Percentiles rank a stretch among this genome's conserved stretches.
Conservation (phyloP, 2,113 vertebrate species). For the Sylvia atricapilla region DNA sequence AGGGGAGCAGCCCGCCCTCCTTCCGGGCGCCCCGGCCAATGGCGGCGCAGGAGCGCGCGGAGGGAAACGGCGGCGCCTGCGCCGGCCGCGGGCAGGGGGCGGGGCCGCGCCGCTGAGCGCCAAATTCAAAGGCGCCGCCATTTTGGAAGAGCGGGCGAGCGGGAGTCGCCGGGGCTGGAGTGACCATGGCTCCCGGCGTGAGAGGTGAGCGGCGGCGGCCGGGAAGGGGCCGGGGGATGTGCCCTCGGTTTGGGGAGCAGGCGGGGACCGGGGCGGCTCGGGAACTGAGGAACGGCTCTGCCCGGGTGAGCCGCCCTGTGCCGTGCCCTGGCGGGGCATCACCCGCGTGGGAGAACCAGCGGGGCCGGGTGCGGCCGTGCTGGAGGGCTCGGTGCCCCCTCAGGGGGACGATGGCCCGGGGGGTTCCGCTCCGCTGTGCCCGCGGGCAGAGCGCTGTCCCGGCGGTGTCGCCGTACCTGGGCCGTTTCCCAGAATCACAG, state of each 20-base stretch:
- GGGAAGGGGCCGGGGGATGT: background rate
- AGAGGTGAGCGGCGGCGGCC: background rate
- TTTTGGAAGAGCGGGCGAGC: background rate
- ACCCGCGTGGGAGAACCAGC: rapidly evolving
- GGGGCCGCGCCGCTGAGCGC: background rate
- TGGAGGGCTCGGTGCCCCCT: too few species aligned
- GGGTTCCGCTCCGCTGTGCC: background rate
- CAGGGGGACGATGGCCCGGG: rapidly evolving
- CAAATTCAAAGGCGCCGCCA: background rate
- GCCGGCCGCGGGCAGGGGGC: background rate
- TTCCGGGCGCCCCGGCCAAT: background rate
- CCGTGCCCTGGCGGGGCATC: background rate
- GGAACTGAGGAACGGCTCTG: background rate
- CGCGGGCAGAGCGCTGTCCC: background rate
- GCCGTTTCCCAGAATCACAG: background rate
- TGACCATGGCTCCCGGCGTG: background rate
- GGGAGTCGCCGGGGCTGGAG: rapidly evolving
- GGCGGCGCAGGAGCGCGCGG: background rate
- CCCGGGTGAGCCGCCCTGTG: rapidly evolving
- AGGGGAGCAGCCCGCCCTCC: rapidly evolving
- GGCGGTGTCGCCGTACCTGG: background rate
- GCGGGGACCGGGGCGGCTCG: rapidly evolving
- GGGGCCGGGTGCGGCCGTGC: background rate
- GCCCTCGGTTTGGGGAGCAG: too few species aligned
- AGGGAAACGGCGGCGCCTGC: background rate